Base-by-base conservation (phyloP, 1,140 invertebrate species). In the Battus philenor region DNA sequence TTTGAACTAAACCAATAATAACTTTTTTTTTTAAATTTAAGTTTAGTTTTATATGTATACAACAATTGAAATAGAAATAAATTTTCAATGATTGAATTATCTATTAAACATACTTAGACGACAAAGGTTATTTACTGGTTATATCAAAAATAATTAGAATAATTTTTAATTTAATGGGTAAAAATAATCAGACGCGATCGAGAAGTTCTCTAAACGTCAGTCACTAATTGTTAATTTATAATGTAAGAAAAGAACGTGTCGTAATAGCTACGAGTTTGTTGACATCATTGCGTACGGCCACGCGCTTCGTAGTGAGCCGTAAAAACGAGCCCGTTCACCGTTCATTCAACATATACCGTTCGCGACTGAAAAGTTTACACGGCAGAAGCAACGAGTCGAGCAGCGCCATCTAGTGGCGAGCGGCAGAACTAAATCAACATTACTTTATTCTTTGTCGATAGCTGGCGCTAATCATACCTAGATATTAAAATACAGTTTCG, bases 181-280 rank as follows among this genome's bases (percentile, higher is more conserved):
- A n/a, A n/a, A n/a, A n/a, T 41, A 41, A 29, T 41, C 24, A 16
- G 22, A 41, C 27, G 13, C 15, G 38, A 41, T 29, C 38, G 24
- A 29, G 22, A 27, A 27, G 38, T 29, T 41, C 38, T 41, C 38
- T 22, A 29, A 29, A 29, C 24, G 38, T 22, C 24, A 10, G 20
- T 15, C 38, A 7, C 13, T 41, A 41, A 41, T 41, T 41, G 38
- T 41, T 41, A 15, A 13, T 41, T 41, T 47, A 52, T 44, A 47
- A 48, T 52, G 48, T 54, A 38, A 46, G 31, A 53, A 68, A 38
- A 46, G 31, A 53, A 68, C 49, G 53, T 59, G 52, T 47, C 45
- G 56, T 60, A 66, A 73, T 63, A 65, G 64, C 63, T 50, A 58
- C 48, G 62, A 54, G 79, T 75, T 80, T 76, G 62, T 79, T 80